Evolutionary conservation across 2,888 invertebrate species (phyloP), one percentile per base, ranked within the genome.

Genomic region (Neocrepidodera transversa): DNA sequence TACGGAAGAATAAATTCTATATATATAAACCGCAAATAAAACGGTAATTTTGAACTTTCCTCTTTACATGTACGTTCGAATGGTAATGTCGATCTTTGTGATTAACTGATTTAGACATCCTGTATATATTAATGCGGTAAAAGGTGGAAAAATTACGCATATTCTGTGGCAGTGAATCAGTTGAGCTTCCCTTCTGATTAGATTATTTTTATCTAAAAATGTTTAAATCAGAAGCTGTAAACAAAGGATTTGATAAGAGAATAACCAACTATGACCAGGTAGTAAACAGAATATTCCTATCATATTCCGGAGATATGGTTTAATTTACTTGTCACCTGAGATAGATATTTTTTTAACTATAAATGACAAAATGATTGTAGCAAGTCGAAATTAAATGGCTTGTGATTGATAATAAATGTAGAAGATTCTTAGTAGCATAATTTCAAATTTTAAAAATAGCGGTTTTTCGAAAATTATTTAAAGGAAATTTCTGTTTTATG

Each of bases 141-240:
- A 64, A 64, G 59, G 62, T 59, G 62, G 56, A 48, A 20, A n/a
- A 18, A 48, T 55, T 55, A 55, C 48, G 40, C 51, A 51, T 51
- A 40, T 17, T 43, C 18, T 47, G 58, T 16, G 50, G 57, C 50
- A 32, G 45, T 58, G 58, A 58, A 45, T 58, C 58, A 58, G 36
- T 30, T 43, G 35, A 50, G 50, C 57, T 57, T 57, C 47, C 51
- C 51, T 49, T 51, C 26, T 16, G 56, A 50, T 51, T 40, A 35
- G 16, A 45, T 26, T 17, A 16, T 7, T 45, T 6, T 6, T 43
- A 43, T 14, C 23, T 42, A 11, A 14, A 11, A 26, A 14, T 45
- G 13, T 45, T 28, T 45, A 23, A 14, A 26, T 43, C 20, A 51
- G 30, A 30, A 32, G 36, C 40, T 18, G 40, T 53, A 53, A 53